These are phyloP conservation scores for Steinernema hermaphroditum DNA, from an alignment of 2,888 invertebrate genomes.

Conservation along the genomic window DNA sequence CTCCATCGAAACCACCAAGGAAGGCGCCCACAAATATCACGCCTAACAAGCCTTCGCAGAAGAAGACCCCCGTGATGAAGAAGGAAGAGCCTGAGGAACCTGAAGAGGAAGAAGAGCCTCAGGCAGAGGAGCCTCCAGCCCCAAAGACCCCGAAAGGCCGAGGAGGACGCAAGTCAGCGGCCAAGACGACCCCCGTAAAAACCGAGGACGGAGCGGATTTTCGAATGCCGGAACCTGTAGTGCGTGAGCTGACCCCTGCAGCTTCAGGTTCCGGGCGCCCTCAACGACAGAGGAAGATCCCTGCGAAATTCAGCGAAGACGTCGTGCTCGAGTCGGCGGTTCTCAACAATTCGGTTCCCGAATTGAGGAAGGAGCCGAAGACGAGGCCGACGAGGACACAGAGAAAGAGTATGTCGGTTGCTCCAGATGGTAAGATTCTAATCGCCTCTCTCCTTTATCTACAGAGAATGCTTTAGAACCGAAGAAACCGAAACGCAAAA, in stretches of 20 bases:
- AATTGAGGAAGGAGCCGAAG: background rate
- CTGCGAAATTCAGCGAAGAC: background rate
- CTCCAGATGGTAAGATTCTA: background rate
- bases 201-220: background rate
- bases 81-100: background rate
- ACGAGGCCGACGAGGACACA: background rate
- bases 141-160: too few relatives aligned
- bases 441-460: too few relatives aligned
- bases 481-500: background rate
- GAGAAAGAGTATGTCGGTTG: background rate
- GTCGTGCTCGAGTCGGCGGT: background rate
- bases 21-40: background rate
- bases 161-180: background rate
- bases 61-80: background rate
- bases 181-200: background rate
- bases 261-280: conserved; percentile 5
- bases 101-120: background rate
- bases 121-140: background rate
- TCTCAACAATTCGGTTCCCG: background rate
- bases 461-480: background rate
- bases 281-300: conserved; percentile 10
- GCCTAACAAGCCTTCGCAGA: conserved; percentile 1
- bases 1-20: background rate
- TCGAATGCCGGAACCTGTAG: background rate
- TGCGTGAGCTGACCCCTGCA: background rate